Base-by-base conservation (phyloP, 1,140 invertebrate species). In the Zaprionus ornatus region DNA sequence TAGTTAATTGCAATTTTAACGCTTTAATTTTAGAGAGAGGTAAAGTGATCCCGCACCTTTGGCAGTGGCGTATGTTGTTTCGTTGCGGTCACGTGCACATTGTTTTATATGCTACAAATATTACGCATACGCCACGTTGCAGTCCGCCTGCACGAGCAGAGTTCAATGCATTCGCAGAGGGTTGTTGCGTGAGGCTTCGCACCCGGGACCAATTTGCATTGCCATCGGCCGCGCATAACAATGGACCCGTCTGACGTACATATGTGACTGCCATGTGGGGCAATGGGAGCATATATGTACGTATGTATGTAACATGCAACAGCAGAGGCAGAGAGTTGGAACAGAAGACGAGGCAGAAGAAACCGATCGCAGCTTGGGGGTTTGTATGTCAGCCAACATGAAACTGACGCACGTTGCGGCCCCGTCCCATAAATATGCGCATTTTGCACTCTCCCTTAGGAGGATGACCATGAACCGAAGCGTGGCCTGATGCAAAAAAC, bases 41-140 rank as follows among this genome's bases (percentile, higher is more conserved):
- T 42, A 29, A 35, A 42, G 37, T 40, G 40, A 12, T 21, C 19
- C 23, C 50, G 32, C 21, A 42, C 37, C 40, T 54, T 12, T 40
- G 54, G 23, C 40, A 56, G 55, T 7, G 40, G 23, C 12, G 42
- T 35, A 64, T 37, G 9, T 32, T 10, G 29, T 32, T 77, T 67
- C 60, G 69, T 32, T 74, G 3, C 54, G 60, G 75, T 78, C 75
- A 78, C 75, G 75, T 78, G 75, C 55, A 63, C 63, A 52, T 35
- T 73, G 67, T 63, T 62, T 42, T 71, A 66, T 50, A 56, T 70
- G 60, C 77, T 73, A 55, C 61, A 32, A 77, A 80, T 75, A 67
- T 87, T 88, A 87, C 84, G 74, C 77, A 88, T 87, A 79, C 78
- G 84, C 84, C 84, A 88, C 80, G 85, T 88, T 88, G 84, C 54